Conservation (phyloP, 1,140 invertebrate genomes). For the Leucophenga varia region DNA sequence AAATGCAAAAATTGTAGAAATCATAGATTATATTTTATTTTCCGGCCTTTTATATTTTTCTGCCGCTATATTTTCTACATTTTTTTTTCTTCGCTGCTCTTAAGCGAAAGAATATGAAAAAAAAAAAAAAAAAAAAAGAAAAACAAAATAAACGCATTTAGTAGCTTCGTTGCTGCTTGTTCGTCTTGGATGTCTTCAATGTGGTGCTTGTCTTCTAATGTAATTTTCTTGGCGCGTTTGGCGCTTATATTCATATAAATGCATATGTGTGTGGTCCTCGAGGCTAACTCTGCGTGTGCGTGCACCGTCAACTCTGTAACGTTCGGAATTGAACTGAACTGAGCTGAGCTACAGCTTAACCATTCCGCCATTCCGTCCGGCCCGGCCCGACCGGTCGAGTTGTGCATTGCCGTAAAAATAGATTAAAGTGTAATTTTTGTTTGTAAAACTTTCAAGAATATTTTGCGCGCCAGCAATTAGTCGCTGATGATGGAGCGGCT, state of each 20-base stretch:
- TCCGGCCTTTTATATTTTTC: not conserved
- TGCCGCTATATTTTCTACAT: not conserved
- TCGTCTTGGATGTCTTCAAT: too few relatives aligned
- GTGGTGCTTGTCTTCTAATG: constrained; percentile 42
- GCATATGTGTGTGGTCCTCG: constrained; percentile 36
- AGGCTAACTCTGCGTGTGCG: constrained; percentile 18
- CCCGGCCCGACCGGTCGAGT: too few relatives aligned
- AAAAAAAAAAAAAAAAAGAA: not conserved
- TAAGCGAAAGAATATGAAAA: not conserved
- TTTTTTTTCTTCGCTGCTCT: not conserved
- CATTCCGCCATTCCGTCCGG: not conserved
- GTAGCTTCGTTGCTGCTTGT: too few relatives aligned
- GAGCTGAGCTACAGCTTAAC: not conserved
- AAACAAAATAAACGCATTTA: too few relatives aligned
- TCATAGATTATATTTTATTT: too few relatives aligned
- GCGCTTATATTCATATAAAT: too few relatives aligned
- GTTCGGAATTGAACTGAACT: not conserved
- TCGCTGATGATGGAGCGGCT: constrained; percentile 7
- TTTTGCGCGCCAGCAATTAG: constrained; percentile 38
- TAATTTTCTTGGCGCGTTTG: constrained; percentile 40
- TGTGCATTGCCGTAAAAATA: constrained; percentile 39
- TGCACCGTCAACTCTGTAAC: not conserved
- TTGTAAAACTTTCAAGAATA: constrained; percentile 39
- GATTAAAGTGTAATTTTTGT: constrained; percentile 54
- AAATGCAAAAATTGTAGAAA: too few relatives aligned